Evolutionary conservation across 2,797 vertebrate species (phyloP).

Genomic region (Buphagus erythrorhynchus): DNA sequence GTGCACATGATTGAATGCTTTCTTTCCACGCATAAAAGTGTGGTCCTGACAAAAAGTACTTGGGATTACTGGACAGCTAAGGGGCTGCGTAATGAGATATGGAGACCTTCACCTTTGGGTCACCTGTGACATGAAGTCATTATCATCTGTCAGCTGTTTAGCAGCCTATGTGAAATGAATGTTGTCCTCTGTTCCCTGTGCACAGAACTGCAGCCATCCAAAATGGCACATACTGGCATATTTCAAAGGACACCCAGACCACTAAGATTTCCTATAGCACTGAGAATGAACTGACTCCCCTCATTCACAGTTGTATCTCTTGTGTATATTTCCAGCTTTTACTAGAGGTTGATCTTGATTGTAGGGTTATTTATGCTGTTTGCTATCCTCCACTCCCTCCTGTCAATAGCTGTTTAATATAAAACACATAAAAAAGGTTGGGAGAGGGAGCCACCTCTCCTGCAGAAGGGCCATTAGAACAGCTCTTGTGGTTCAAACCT

Average conservation of each 20-base stretch:
- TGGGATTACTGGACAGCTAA: background rate
- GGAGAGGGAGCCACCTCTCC: background rate
- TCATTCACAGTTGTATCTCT: background rate
- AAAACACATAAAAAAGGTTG: background rate
- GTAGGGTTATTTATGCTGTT: background rate
- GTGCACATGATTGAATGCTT: background rate
- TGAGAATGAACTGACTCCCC: background rate
- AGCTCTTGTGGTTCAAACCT: background rate
- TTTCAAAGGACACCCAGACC: background rate
- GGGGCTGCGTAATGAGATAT: background rate
- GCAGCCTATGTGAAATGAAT: background rate
- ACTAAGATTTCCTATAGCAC: background rate
- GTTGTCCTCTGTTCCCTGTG: background rate
- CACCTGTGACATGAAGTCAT: constrained; percentile 17
- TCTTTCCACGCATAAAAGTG: background rate
- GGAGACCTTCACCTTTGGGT: constrained; percentile 36
- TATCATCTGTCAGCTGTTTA: constrained; percentile 37
- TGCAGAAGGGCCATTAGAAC: background rate
- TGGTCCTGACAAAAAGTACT: background rate
- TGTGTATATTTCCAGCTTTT: background rate
- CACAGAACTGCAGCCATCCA: background rate
- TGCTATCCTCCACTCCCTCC: background rate
- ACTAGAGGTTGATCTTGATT: background rate
- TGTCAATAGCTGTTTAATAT: background rate
- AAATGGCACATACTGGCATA: background rate